A percentile compares a stretch with the other conserved stretches of the same genome.
phyloP scores from a whole-genome alignment of 2,888 invertebrate species.

The Elaeidobius kamerunicus region DNA sequence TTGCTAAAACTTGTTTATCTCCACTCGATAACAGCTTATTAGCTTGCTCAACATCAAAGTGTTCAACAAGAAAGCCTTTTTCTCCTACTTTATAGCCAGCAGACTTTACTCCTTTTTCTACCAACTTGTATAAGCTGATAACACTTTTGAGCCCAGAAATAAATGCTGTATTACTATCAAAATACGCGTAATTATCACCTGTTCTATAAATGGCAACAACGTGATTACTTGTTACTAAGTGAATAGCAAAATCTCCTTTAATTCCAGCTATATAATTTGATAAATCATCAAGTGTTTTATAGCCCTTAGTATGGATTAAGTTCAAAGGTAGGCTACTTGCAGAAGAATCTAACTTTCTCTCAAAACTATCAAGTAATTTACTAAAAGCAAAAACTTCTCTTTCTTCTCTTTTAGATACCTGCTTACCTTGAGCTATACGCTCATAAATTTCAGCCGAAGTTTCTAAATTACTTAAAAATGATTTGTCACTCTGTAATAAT shows the following conservation, averaged over 20 bases:
- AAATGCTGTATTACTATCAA: slow-evolving; percentile 15
- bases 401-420: slow-evolving; percentile 5
- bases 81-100: slow-evolving; percentile 15
- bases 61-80: slow-evolving; percentile 19
- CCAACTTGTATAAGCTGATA: slow-evolving; percentile 11
- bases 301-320: slow-evolving; percentile 13
- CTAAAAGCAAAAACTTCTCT: slow-evolving; percentile 11
- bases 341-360: slow-evolving; percentile 10
- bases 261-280: slow-evolving; percentile 16
- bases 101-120: slow-evolving; percentile 5
- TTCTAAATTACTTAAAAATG: slow-evolving; percentile 9
- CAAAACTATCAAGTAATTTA: slow-evolving; percentile 5
- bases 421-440: slow-evolving; percentile 8
- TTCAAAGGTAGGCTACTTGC: slow-evolving; percentile 12
- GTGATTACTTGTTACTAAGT: slow-evolving; percentile 12
- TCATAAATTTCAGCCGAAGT: slow-evolving; percentile 8
- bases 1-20: slow-evolving; percentile 14
- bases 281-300: slow-evolving; percentile 13
- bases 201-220: slow-evolving; percentile 14
- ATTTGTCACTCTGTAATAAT: slow-evolving; percentile 12
- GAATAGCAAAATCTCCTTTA: slow-evolving; percentile 15
- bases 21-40: slow-evolving; percentile 6
- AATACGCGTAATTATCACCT: slow-evolving; percentile 16
- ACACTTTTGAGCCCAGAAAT: slow-evolving; percentile 6
- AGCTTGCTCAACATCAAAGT: slow-evolving; percentile 14